These are phyloP conservation scores for Idris sp. DNA, from an alignment of 1,140 invertebrate species.

Conservation along the genomic window DNA sequence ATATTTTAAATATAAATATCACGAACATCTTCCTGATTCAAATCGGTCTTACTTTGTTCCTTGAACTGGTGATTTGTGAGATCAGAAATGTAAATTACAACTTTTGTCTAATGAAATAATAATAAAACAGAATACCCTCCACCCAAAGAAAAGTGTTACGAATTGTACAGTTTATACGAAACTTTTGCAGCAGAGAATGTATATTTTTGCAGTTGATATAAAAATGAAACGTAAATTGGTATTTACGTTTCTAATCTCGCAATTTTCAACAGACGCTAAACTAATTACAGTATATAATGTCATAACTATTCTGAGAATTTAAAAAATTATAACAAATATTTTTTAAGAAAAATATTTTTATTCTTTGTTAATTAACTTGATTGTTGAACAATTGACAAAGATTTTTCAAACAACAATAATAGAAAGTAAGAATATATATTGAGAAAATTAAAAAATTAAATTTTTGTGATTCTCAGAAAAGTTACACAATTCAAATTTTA, in stretches of 20 bases:
- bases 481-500: constrained; percentile 28
- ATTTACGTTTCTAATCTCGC: background rate
- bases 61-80: constrained; percentile 16
- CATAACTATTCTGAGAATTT: constrained; percentile 32
- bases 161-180: constrained; percentile 50
- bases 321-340: constrained; percentile 1
- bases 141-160: constrained; percentile 18
- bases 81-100: constrained; percentile 5
- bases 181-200: constrained; percentile 20
- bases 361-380: too few species aligned
- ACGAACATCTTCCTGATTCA: constrained; percentile 39
- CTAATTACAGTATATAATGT: constrained; percentile 15
- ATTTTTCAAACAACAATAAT: constrained; percentile 3
- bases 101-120: constrained; percentile 14
- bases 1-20: constrained; percentile 46
- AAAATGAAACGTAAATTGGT: constrained; percentile 3
- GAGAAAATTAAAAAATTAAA: constrained; percentile 6
- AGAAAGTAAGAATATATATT: too few species aligned
- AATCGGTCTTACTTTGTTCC: constrained; percentile 55
- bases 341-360: constrained; percentile 6
- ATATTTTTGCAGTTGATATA: constrained; percentile 50
- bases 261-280: constrained; percentile 6
- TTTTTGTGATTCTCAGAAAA: constrained; percentile 22
- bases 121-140: background rate
- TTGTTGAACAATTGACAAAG: too few species aligned